Base-by-base conservation (phyloP, 1,140 invertebrate genomes). In the Drosophila oshimai region DNA sequence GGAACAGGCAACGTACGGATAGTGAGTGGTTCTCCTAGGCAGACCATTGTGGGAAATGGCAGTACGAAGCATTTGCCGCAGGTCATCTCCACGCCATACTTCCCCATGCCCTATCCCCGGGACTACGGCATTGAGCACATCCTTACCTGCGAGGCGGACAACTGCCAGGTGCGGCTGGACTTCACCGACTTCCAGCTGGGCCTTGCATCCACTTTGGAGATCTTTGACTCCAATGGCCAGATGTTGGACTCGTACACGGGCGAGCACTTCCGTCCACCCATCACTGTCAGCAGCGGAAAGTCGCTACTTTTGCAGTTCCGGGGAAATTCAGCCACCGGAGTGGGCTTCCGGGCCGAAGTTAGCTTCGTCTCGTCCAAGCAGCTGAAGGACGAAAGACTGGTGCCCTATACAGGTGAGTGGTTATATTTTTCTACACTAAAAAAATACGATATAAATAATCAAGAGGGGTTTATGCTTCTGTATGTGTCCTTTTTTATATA, bases 141-240 rank as follows among this genome's bases (percentile, higher is more conserved):
- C 3, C 92, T 95, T 18, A 93, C 92, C 10, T 94, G 94, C 79
- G 81, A 90, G 53, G 78, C 90, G 28, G 91, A 92, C 13, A 91
- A 91, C 4, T 95, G 94, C 70, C 90, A 92, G 13, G 93, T 96
- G 26, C 92, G 93, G 41, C 74, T 96, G 24, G 91, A 94, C 42
- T 96, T 96, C 73, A 93, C 93, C 3, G 95, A 96, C 78, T 95
- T 95, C 76, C 93, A 94, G 68, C 88, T 96, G 46, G 94, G 94
- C 0, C 87, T 93, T 1, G 93, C 93, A 29, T 95, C 95, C 0
- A 94, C 95, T 6, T 92, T 95, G 68, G 95, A 95, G 92, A 95
- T 95, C 88, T 95, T 95, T 60, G 95, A 96, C 89, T 94, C 93
- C 89, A 95, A 95, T 78, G 93, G 93, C 6, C 93, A 94, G 86